Base-by-base conservation (phyloP, 2,888 invertebrate species). In the Meliscaeva auricollis region DNA sequence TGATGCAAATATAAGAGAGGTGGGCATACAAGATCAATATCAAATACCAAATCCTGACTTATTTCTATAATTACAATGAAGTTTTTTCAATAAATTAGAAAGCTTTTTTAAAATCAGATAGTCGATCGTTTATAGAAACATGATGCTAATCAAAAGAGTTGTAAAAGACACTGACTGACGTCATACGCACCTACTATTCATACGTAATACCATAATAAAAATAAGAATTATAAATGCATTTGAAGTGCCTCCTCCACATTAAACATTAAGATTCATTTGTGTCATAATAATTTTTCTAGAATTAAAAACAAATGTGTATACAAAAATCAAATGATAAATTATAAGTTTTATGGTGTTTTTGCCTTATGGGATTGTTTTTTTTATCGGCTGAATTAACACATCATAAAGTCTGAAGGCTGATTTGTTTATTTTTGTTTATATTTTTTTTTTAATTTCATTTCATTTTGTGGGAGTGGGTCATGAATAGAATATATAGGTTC, bases 21-120 rank as follows among this genome's bases (percentile, higher is more conserved):
- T 70, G 44, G 52, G 48, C 1, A 26, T 26, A 56, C 56, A 58
- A 44, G 30, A 13, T 58, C 32, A 35, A 17, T 22, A 60, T 41
- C 13, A 54, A 26, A 38, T 26, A 54, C 38, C 44, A 41, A 41
- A 54, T 69, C 22, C 8, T 41, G 30, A 11, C n/a, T 22, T 32
- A 9, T 54, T 15, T 50, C 30, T 15, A 30, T 26, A 26, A 50
- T 56, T 58, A 13, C 20, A 17, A 15, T 48, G 8, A 15, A 4
- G n/a, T 8, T 17, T 20, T 20, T 11, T 35, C n/a, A 66, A 75
- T 56, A 32, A 76, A 56, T 50, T 58, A 17, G 38, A 58, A 48
- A 58, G n/a, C 66, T 50, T 68, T 50, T 68, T 22, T 38, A 38
- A 8, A 17, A 68, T 30, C 44, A 15, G 9, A 44, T 5, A 5